Percentiles rank a stretch among this genome's conserved stretches.
Evolutionary conservation across 2,888 invertebrate genomes (phyloP).

Genomic region (Drosophila diplacantha): DNA sequence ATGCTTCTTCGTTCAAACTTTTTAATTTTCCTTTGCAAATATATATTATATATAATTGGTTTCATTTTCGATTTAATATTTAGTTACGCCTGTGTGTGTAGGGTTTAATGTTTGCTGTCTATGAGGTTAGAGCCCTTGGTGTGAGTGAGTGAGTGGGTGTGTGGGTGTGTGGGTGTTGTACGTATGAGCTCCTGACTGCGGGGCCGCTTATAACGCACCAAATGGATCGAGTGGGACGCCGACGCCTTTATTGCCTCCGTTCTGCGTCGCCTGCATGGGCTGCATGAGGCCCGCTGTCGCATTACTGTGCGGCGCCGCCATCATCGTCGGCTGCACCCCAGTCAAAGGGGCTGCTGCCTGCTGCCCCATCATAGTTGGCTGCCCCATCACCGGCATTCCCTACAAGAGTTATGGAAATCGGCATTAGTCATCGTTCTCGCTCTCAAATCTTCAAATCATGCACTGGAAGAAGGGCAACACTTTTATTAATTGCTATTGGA

Average conservation of each 20-base stretch:
- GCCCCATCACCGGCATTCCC: slow-evolving; percentile 78
- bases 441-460: slow-evolving; percentile 9
- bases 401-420: slow-evolving; percentile 58
- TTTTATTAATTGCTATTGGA: slow-evolving; percentile 20
- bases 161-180: slow-evolving; percentile 22
- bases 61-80: slow-evolving; percentile 21
- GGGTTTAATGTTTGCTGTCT: slow-evolving; percentile 34
- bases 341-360: slow-evolving; percentile 75
- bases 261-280: slow-evolving; percentile 68
- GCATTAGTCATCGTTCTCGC: slow-evolving; percentile 5
- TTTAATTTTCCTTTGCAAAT: slow-evolving; percentile 45
- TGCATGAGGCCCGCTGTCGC: slow-evolving; percentile 70
- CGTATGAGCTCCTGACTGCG: slow-evolving; percentile 27
- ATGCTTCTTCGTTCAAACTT: slow-evolving; percentile 32
- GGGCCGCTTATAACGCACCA: slow-evolving; percentile 78
- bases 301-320: slow-evolving; percentile 75
- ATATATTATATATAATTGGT: slow-evolving; percentile 43
- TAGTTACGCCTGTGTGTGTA: slow-evolving; percentile 37
- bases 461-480: slow-evolving; percentile 24
- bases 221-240: slow-evolving; percentile 80
- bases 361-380: slow-evolving; percentile 76
- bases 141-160: slow-evolving; percentile 18
- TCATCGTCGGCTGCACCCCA: slow-evolving; percentile 75
- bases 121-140: slow-evolving; percentile 63
- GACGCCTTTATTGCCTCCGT: slow-evolving; percentile 78